A percentile compares a stretch with the other conserved stretches of the same genome.
Conservation (phyloP, 2,113 vertebrate species). For the Sardina pilchardus region DNA sequence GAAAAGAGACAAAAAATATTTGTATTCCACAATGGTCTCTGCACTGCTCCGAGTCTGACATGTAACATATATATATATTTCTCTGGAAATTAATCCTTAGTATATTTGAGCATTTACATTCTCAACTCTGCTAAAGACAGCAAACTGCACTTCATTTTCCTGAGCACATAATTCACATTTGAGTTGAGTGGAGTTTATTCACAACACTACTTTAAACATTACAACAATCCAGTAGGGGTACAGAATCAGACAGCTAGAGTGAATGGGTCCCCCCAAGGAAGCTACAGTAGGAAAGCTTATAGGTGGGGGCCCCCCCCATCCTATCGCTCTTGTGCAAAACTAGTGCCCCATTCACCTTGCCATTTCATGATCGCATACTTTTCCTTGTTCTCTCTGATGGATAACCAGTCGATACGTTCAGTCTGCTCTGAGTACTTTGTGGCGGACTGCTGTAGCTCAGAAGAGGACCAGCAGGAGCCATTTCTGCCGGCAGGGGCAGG, state of each 20-base stretch:
- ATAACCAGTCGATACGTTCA: constrained; percentile 79
- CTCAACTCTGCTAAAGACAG: background rate
- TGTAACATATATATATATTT: background rate
- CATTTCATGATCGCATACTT: constrained; percentile 90
- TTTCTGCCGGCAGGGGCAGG: background rate
- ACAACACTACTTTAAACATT: too few relatives aligned
- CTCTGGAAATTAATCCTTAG: background rate
- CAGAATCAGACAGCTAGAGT: too few relatives aligned
- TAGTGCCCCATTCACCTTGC: constrained; percentile 76
- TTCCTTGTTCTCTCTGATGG: constrained; percentile 78
- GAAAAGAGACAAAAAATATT: background rate
- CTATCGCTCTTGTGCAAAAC: background rate
- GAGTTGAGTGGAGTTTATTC: too few relatives aligned
- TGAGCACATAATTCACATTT: background rate
- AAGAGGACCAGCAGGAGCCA: constrained; percentile 54
- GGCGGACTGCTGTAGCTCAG: constrained; percentile 39
- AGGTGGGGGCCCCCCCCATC: too few relatives aligned
- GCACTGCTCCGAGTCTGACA: too few relatives aligned
- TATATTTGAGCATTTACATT: background rate
- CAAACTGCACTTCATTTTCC: background rate
- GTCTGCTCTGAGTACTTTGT: constrained; percentile 55
- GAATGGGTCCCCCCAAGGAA: too few relatives aligned
- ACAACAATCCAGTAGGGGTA: too few relatives aligned
- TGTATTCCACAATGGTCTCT: too few relatives aligned
- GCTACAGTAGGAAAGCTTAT: too few relatives aligned